Evolutionary conservation across 1,140 invertebrate genomes (phyloP), one percentile per base, ranked within the genome.

Genomic region (Diorhabda elongata): DNA sequence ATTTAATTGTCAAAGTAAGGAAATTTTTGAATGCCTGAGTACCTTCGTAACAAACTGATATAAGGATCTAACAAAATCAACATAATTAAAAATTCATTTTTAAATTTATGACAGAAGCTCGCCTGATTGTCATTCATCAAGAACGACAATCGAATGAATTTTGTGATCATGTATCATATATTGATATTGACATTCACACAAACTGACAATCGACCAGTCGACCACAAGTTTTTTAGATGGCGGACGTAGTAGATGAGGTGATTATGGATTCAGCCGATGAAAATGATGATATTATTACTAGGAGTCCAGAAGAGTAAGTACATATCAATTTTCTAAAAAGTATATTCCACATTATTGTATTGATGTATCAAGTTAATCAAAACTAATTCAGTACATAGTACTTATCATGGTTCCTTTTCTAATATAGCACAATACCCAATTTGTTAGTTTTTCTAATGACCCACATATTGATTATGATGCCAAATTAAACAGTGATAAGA

Each of bases 221-320:
- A 52, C 47, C 47, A 42, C 42, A 42, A 61, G 59, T 41, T 67
- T 67, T 66, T 60, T 76, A 76, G 61, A 80, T 80, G 79, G 79
- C 73, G 68, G 79, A 81, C 66, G 61, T 79, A 66, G 73, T 69
- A 52, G 74, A 77, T 42, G 77, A 79, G 67, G 62, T 76, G 47
- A 72, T 74, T 26, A 80, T 81, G 78, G 78, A 80, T 59, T 69
- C 67, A 26, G 26, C 26, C 26, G 71, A 74, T 44, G 75, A 79
- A n/a, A 74, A 73, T 47, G 76, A 78, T 4, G 74, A 75, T n/a
- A 76, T 81, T 67, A 72, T 81, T 64, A 72, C 78, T 5, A 76
- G 74, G 74, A 75, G 67, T 69, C 64, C 74, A 42, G 74, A 76
- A 72, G 76, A 80, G 79, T 79, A 74, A 80, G 79, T 79, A 56